Evolutionary conservation across 2,888 invertebrate species (phyloP).

Genomic region (Acronicta psi): DNA sequence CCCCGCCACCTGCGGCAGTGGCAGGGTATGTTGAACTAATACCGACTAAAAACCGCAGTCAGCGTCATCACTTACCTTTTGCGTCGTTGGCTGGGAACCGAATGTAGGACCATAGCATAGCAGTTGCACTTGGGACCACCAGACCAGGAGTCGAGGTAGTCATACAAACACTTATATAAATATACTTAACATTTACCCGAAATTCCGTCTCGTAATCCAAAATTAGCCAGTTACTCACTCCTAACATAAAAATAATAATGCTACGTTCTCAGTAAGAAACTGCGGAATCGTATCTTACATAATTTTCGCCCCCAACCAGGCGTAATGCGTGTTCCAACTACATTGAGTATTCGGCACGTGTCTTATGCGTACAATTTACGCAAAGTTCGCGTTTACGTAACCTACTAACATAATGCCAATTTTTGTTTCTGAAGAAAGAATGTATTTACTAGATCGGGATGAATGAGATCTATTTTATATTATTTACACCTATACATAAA

Average conservation of each 20-base stretch:
- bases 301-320: slow-evolving; percentile 36
- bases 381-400: slow-evolving; percentile 47
- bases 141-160: too few relatives aligned
- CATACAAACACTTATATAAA: too few relatives aligned
- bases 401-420: slow-evolving; percentile 26
- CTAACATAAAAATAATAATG: slow-evolving; percentile 6
- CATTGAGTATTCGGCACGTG: slow-evolving; percentile 50
- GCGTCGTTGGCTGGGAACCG: too few relatives aligned
- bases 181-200: too few relatives aligned
- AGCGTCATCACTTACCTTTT: too few relatives aligned
- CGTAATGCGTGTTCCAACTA: slow-evolving; percentile 36
- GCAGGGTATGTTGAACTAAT: too few relatives aligned
- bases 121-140: too few relatives aligned
- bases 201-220: background rate
- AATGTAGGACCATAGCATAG: too few relatives aligned
- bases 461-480: too few relatives aligned
- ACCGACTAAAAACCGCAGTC: too few relatives aligned
- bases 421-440: slow-evolving; percentile 34
- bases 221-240: background rate
- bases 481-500: too few relatives aligned
- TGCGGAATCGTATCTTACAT: slow-evolving; percentile 32
- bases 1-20: too few relatives aligned
- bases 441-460: slow-evolving; percentile 11
- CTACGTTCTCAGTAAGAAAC: slow-evolving; percentile 31
- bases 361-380: slow-evolving; percentile 50